phyloP scores from a whole-genome alignment of 2,888 invertebrate genomes.

The Antheraea assamensis region DNA sequence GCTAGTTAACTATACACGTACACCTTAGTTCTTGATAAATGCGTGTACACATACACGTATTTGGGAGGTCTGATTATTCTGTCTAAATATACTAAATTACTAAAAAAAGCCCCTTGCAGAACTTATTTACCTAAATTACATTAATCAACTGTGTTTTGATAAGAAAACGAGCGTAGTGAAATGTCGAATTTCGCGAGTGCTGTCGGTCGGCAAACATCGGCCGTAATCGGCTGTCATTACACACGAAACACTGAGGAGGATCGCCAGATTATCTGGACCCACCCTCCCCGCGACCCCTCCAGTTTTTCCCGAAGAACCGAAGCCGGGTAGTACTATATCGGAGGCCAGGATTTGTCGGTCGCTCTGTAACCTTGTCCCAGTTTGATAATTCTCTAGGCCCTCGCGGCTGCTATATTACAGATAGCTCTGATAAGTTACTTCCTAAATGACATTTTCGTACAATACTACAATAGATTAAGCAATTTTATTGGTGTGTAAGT shows the following conservation, averaged over 20 bases:
- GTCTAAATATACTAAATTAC: no score
- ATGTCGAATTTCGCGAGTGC: background rate
- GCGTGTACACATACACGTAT: no score
- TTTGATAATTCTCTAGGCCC: slow-evolving; percentile 60
- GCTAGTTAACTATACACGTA: no score
- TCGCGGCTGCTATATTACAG: slow-evolving; percentile 48
- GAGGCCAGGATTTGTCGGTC: slow-evolving; percentile 52
- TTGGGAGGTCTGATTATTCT: no score
- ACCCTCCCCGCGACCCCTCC: slow-evolving; percentile 24
- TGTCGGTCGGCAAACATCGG: background rate
- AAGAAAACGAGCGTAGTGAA: background rate
- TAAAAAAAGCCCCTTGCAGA: no score
- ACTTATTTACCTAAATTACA: background rate
- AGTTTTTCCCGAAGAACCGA: background rate
- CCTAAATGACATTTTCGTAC: slow-evolving; percentile 51
- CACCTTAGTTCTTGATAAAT: no score
- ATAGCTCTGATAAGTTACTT: slow-evolving; percentile 60
- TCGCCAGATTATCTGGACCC: background rate
- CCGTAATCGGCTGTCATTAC: slow-evolving; percentile 7
- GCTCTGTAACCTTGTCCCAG: slow-evolving; percentile 68
- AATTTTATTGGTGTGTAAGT: slow-evolving; percentile 14
- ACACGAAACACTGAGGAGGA: background rate
- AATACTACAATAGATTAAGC: slow-evolving; percentile 28
- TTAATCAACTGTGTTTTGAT: background rate
- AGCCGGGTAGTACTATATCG: slow-evolving; percentile 10